A percentile compares a stretch with the other conserved stretches of the same genome.
phyloP scores from a whole-genome alignment of 2,113 vertebrate genomes.

The Colistium nudipinnis region DNA sequence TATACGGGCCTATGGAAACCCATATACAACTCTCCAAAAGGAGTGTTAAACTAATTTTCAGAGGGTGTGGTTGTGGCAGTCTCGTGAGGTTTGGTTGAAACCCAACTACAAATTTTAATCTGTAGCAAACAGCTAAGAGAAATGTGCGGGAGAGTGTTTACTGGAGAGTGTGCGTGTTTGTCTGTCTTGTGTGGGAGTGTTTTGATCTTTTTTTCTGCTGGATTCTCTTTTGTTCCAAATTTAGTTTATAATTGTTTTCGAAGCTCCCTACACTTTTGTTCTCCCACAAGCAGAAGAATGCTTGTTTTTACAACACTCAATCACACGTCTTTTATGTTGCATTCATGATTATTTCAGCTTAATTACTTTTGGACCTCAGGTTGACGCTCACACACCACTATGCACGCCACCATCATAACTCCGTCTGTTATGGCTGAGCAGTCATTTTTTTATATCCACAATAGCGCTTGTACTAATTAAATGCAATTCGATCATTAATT shows the following conservation, averaged over 20 bases:
- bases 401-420: slow-evolving; percentile 11
- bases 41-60: slow-evolving; percentile 69
- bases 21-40: slow-evolving; percentile 48
- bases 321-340: slow-evolving; percentile 32
- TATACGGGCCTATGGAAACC: slow-evolving; percentile 44
- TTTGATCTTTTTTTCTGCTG: slow-evolving; percentile 51
- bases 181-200: slow-evolving; percentile 47
- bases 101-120: slow-evolving; percentile 61
- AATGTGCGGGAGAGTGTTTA: slow-evolving; percentile 40
- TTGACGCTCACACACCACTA: slow-evolving; percentile 30
- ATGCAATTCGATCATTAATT: slow-evolving; percentile 38
- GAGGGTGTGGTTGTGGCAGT: slow-evolving; percentile 75
- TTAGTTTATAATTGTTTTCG: slow-evolving; percentile 64
- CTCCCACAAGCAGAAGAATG: slow-evolving; percentile 30
- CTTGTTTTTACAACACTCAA: slow-evolving; percentile 32
- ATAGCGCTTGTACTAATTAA: background rate
- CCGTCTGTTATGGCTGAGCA: slow-evolving; percentile 44
- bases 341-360: slow-evolving; percentile 57
- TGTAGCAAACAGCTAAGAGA: slow-evolving; percentile 39
- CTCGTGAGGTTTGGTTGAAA: slow-evolving; percentile 65
- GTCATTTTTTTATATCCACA: slow-evolving; percentile 32
- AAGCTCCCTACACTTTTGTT: slow-evolving; percentile 43
- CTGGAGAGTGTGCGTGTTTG: slow-evolving; percentile 21
- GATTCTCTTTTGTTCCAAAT: slow-evolving; percentile 50
- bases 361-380: slow-evolving; percentile 50